A percentile compares a stretch with the other conserved stretches of the same genome.
phyloP scores from a whole-genome alignment of 2,888 invertebrate species.

The Flabesymbios commensalis region DNA sequence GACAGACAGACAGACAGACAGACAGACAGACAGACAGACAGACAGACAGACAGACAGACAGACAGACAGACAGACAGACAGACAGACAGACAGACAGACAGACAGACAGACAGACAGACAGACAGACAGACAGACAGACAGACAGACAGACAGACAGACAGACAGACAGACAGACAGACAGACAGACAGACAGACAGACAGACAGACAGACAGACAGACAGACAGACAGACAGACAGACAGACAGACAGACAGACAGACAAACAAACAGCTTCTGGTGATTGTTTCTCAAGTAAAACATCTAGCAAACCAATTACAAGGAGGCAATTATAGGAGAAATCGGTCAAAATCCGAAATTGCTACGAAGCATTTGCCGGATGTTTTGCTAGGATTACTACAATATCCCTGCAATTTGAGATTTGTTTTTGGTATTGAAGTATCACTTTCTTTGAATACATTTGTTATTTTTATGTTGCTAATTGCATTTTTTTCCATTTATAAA shows the following conservation, averaged over 20 bases:
- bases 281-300: too few relatives aligned
- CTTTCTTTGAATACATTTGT: too few relatives aligned
- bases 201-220: conserved; percentile 11
- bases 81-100: not conserved
- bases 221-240: conserved; percentile 12
- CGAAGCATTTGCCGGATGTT: too few relatives aligned
- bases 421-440: too few relatives aligned
- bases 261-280: too few relatives aligned
- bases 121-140: not conserved
- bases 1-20: conserved; percentile 9
- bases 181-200: conserved; percentile 11
- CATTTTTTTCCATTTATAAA: too few relatives aligned
- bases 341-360: too few relatives aligned
- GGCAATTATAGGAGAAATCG: too few relatives aligned
- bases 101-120: not conserved
- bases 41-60: not conserved
- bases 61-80: not conserved
- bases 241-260: conserved; percentile 10
- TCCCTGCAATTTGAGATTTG: too few relatives aligned
- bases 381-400: too few relatives aligned
- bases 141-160: conserved; percentile 2
- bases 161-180: conserved; percentile 4
- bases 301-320: too few relatives aligned
- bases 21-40: not conserved
- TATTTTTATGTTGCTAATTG: too few relatives aligned